Evolutionary conservation across 2,888 invertebrate species (phyloP).

Genomic region (Amphipoea oculea): DNA sequence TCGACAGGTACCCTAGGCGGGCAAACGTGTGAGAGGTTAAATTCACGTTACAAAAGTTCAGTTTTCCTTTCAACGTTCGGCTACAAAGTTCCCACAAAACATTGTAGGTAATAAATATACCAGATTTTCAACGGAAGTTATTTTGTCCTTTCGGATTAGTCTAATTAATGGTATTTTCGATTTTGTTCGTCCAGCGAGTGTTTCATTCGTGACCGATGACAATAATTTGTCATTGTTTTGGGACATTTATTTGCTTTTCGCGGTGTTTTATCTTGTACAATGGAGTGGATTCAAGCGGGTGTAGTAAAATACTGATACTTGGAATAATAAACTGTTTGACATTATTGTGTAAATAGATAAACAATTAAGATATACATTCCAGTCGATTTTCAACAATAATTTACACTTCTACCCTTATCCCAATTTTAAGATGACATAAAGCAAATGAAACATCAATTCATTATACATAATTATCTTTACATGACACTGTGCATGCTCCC

Average conservation of each 20-base stretch:
- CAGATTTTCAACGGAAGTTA: slow-evolving; percentile 45
- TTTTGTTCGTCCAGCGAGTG: slow-evolving; percentile 35
- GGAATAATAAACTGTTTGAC: not conserved
- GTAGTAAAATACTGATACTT: not conserved
- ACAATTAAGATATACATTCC: not conserved
- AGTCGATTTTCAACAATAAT: no score
- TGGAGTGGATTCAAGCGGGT: slow-evolving; percentile 16
- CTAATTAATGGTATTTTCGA: slow-evolving; percentile 47
- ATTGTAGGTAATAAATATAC: slow-evolving; percentile 39
- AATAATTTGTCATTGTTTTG: slow-evolving; percentile 49
- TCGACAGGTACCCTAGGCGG: no score
- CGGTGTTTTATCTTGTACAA: slow-evolving; percentile 29
- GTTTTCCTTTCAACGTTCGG: slow-evolving; percentile 24
- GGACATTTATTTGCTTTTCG: slow-evolving; percentile 49
- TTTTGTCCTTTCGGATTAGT: slow-evolving; percentile 42
- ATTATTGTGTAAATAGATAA: not conserved
- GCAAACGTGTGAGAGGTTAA: not conserved
- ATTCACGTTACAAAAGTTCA: slow-evolving; percentile 16
- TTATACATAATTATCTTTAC: not conserved
- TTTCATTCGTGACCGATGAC: slow-evolving; percentile 45
- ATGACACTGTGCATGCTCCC: not conserved
- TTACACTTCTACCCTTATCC: no score
- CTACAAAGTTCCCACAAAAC: slow-evolving; percentile 18
- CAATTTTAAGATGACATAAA: not conserved
- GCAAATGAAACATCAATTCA: not conserved